Evolutionary conservation across 1,140 invertebrate species (phyloP), one percentile per base, ranked within the genome.

Genomic region (Orchesella cincta): DNA sequence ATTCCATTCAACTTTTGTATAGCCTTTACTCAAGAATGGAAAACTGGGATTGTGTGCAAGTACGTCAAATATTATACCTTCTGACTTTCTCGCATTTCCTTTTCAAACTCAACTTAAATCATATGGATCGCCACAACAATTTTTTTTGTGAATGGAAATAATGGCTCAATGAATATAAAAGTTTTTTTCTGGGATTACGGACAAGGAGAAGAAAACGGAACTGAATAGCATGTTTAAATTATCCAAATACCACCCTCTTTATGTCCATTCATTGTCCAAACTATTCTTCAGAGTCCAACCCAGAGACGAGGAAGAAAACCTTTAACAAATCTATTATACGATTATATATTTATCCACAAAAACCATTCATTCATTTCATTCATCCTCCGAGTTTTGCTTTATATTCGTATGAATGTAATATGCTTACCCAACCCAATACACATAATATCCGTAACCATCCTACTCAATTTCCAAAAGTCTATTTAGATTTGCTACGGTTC

Each of bases 81-180:
- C 29, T 77, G 76, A 80, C 79, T 80, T 80, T 77, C 79, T 79
- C 75, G 64, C 54, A 80, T 77, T 75, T 72, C 54, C 76, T 71
- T 33, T 64, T 18, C 33, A n/a, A 52, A 39, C 18, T 39, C 31
- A 73, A 46, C 39, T 46, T 46, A 46, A 8, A n/a, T n/a, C 39
- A 8, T 46, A 46, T 46, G 39, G 18, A 46, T 57, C 3, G 23
- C 8, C 14, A 3, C 8, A 57, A 18, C 52, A 57, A 57, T 57
- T 3, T 18, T 18, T 18, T 18, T 23, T 23, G 3, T 57, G 14
- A 57, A 57, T 57, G 52, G 23, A 57, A 18, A 57, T 57, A 46
- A 46, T 46, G 39, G 39, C 18, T 8, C 18, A 46, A 3, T 57
- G 5, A 57, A 18, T 14, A 18, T n/a, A 57, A 57, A 57, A 57